phyloP scores from a whole-genome alignment of 1,140 invertebrate species.

The Lamellibrachia luymesi region DNA sequence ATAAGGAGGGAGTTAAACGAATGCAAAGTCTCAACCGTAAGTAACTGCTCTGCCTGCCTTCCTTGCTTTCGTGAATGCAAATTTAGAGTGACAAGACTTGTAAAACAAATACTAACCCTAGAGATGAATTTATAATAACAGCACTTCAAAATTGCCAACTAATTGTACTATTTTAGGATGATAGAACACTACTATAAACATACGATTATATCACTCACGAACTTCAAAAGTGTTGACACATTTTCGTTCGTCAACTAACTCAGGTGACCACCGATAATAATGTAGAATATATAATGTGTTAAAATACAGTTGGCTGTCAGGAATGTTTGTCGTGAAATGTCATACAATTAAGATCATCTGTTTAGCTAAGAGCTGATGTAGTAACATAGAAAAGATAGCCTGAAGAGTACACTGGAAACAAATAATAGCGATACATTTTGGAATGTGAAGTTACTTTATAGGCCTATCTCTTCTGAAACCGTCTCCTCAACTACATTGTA shows the following conservation, averaged over 20 bases:
- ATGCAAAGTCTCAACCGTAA: not conserved
- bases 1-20: not conserved
- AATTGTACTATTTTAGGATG: not conserved
- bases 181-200: not conserved
- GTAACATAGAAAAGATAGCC: too few relatives aligned
- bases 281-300: not conserved
- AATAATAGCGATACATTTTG: too few relatives aligned
- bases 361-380: too few relatives aligned
- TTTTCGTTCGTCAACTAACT: not conserved
- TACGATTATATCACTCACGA: not conserved
- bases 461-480: not conserved
- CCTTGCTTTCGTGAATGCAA: not conserved
- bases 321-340: too few relatives aligned
- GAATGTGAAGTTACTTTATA: not conserved
- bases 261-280: not conserved
- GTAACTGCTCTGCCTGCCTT: not conserved
- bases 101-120: too few relatives aligned
- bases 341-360: too few relatives aligned
- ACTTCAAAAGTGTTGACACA: not conserved
- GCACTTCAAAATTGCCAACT: not conserved
- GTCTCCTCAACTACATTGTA: not conserved
- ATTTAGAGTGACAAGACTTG: not conserved
- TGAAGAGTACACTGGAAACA: too few relatives aligned
- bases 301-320: too few relatives aligned
- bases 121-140: too few relatives aligned